phyloP scores from a whole-genome alignment of 1,140 invertebrate genomes.

The Eciton burchellii region DNA sequence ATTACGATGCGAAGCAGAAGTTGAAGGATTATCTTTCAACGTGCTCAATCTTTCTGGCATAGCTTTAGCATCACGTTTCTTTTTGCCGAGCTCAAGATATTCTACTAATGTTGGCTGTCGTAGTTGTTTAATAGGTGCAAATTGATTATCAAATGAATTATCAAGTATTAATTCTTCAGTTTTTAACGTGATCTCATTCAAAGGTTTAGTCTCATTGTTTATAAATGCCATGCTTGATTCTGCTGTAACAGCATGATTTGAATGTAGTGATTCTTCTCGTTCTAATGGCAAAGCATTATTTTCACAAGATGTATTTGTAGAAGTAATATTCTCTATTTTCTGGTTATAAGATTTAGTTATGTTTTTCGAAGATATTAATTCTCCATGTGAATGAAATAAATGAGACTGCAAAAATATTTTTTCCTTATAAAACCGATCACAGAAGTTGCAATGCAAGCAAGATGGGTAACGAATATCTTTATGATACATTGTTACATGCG shows the following conservation, averaged over 20 bases:
- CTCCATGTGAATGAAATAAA: conserved; percentile 28
- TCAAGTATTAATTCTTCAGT: neutral
- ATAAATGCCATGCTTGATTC: conserved; percentile 3
- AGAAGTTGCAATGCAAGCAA: conserved; percentile 33
- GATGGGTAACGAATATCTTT: neutral
- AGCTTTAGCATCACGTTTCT: neutral
- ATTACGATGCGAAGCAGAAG: neutral
- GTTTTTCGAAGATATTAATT: neutral
- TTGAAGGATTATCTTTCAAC: neutral
- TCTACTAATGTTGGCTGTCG: conserved; percentile 54
- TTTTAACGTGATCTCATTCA: neutral
- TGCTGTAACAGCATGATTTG: conserved; percentile 7
- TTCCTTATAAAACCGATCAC: neutral
- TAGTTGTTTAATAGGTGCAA: conserved; percentile 25
- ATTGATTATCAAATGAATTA: neutral
- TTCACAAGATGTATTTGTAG: neutral
- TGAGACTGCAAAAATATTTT: conserved; percentile 33
- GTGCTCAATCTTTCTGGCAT: neutral
- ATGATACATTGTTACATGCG: neutral
- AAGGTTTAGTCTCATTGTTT: neutral
- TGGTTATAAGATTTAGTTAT: neutral
- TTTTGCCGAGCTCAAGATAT: conserved; percentile 20
- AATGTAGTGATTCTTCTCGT: conserved; percentile 5
- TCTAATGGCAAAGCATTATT: neutral
- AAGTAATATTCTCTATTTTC: neutral